Conservation (phyloP, 2,113 vertebrate species). For the Burhinus bistriatus region DNA sequence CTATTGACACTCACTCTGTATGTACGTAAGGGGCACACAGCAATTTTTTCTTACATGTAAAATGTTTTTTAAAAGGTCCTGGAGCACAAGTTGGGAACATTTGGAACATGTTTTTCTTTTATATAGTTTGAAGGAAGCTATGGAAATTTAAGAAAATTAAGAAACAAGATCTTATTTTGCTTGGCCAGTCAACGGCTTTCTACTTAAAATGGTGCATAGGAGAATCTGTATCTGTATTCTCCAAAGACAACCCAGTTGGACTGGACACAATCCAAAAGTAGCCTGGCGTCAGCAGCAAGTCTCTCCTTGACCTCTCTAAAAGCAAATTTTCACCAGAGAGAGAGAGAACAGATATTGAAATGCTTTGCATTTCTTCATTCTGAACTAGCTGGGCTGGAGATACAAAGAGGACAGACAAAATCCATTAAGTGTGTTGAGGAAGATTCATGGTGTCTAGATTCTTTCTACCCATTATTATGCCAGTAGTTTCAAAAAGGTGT, state of each 20-base stretch:
- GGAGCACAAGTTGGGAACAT: background rate
- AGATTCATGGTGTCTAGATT: slow-evolving; percentile 29
- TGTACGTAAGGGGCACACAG: background rate
- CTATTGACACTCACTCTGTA: background rate
- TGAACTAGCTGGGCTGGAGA: background rate
- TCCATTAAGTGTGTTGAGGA: background rate
- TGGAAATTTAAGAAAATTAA: background rate
- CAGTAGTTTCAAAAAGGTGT: slow-evolving; percentile 36
- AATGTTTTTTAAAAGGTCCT: background rate
- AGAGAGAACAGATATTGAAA: background rate
- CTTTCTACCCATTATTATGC: slow-evolving; percentile 18
- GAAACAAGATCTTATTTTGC: background rate
- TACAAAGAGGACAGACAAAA: slow-evolving; percentile 9
- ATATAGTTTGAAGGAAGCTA: background rate
- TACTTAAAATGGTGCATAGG: background rate
- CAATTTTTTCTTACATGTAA: background rate
- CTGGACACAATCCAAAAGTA: background rate
- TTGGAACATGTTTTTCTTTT: background rate
- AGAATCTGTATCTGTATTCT: background rate
- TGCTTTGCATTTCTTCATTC: background rate
- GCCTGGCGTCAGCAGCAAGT: background rate
- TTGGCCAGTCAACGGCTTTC: background rate
- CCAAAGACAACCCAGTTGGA: background rate
- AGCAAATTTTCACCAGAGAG: background rate
- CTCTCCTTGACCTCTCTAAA: background rate